phyloP scores from a whole-genome alignment of 2,113 vertebrate species.

The Aplodontia rufa region DNA sequence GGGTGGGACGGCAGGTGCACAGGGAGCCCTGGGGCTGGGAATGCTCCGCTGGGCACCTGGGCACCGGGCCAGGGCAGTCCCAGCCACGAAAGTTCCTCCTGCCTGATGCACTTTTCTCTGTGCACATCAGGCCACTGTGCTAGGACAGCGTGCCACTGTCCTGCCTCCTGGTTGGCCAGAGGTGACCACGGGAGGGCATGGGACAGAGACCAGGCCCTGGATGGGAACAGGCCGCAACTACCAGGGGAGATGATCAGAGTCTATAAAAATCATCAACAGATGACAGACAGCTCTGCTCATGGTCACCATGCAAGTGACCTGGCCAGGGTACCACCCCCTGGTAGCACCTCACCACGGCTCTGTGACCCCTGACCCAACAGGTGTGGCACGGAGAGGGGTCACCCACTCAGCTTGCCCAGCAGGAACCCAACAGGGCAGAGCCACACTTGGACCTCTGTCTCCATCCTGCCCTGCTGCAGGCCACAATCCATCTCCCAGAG shows the following conservation, averaged over 20 bases:
- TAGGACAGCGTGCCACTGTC: rapidly evolving
- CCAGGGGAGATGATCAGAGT: not conserved
- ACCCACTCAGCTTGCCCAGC: not conserved
- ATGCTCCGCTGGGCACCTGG: not conserved
- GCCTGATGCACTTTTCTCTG: not conserved
- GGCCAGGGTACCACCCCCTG: too few species aligned
- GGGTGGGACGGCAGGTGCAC: too few species aligned
- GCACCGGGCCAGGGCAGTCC: too few species aligned
- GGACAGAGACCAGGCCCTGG: not conserved
- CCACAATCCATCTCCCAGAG: too few species aligned
- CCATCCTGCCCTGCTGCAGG: not conserved
- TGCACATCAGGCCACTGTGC: rapidly evolving
- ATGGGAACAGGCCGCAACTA: not conserved
- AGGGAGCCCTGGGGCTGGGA: not conserved
- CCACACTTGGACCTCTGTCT: rapidly evolving
- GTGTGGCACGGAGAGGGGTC: not conserved
- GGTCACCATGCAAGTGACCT: rapidly evolving
- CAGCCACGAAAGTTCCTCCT: not conserved
- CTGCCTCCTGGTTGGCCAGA: not conserved
- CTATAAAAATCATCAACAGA: rapidly evolving
- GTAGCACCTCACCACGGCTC: not conserved
- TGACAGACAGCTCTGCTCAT: not conserved
- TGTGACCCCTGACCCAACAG: not conserved
- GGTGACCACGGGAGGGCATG: not conserved
- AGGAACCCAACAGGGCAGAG: not conserved